Conservation (phyloP, 2,797 vertebrate genomes). For the Lepilemur ruficaudatus region DNA sequence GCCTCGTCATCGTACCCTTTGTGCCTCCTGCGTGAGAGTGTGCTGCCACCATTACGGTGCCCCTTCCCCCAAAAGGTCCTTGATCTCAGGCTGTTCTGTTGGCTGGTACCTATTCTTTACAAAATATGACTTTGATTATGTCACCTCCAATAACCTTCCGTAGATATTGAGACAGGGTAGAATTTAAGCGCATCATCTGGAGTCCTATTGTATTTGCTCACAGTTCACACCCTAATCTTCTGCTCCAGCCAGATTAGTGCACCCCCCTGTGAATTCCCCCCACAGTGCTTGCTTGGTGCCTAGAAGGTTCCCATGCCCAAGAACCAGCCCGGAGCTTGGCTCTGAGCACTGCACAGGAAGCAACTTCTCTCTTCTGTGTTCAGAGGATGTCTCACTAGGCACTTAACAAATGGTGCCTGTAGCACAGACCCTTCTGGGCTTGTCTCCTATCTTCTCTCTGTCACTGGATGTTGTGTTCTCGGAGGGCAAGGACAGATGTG, state of each 20-base stretch:
- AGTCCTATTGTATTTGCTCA: no score
- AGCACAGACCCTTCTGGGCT: background rate
- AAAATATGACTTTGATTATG: background rate
- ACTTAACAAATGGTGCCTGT: background rate
- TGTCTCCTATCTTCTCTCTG: background rate
- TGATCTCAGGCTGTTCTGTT: background rate
- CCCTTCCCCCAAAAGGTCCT: background rate
- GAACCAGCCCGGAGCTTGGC: background rate
- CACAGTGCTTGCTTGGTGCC: fast-evolving
- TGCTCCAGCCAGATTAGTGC: background rate
- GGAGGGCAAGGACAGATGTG: background rate
- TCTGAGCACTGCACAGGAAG: background rate
- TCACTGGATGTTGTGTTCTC: background rate
- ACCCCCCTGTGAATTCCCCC: background rate
- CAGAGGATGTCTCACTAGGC: background rate
- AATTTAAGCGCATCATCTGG: background rate
- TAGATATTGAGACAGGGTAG: background rate
- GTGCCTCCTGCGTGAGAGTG: background rate
- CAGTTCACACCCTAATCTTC: background rate
- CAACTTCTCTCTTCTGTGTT: background rate
- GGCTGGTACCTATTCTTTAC: background rate
- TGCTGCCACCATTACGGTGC: background rate
- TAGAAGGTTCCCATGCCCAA: background rate
- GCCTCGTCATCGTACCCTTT: background rate
- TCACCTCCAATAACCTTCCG: background rate